phyloP scores from a whole-genome alignment of 2,113 vertebrate genomes.

The Hipposideros armiger region DNA sequence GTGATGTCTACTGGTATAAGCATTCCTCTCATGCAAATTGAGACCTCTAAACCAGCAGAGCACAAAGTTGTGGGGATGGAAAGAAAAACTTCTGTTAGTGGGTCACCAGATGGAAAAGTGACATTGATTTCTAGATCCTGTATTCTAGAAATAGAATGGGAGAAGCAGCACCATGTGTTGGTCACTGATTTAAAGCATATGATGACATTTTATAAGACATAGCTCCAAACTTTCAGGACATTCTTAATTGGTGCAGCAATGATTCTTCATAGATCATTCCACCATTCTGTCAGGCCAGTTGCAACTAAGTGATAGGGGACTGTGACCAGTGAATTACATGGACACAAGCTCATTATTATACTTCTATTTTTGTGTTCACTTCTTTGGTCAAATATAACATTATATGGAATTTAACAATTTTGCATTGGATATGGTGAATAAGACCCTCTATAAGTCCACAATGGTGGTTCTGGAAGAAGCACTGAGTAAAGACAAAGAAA shows the following conservation, averaged over 20 bases:
- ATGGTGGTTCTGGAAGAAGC: neutral
- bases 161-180: neutral
- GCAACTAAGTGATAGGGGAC: neutral
- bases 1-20: neutral
- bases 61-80: neutral
- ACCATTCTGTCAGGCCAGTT: neutral
- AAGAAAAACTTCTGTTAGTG: neutral
- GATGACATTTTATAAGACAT: neutral
- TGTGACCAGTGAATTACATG: conserved; percentile 6
- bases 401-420: neutral
- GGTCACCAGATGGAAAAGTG: neutral
- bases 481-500: neutral
- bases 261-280: neutral
- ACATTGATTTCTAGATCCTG: neutral
- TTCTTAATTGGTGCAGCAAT: neutral
- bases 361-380: neutral
- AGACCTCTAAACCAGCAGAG: neutral
- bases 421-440: neutral
- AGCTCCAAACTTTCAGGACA: neutral
- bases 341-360: neutral
- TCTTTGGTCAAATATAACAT: neutral
- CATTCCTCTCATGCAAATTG: neutral
- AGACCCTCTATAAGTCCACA: neutral
- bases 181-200: conserved; percentile 5
- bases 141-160: neutral